Conservation (phyloP, 1,140 invertebrate genomes). For the Wiebesia pumilae region DNA sequence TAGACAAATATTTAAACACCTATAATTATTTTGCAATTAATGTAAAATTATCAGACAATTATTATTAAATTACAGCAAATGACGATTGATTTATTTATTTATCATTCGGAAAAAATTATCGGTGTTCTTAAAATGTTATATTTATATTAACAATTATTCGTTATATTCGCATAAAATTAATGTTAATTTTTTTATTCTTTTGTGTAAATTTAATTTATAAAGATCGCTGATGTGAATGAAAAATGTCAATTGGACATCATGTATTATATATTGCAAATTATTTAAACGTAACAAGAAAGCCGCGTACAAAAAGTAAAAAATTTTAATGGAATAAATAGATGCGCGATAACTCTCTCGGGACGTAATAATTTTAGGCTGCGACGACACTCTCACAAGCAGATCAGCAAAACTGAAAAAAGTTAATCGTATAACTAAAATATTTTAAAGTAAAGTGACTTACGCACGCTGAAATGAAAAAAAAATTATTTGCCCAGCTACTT, state of each 20-base stretch:
- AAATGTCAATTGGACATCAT: not conserved
- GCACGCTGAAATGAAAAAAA: not conserved
- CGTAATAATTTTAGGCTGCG: not conserved
- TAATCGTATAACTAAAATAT: not conserved
- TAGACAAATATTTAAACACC: not conserved
- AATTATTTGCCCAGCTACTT: not conserved
- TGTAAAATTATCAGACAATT: no score
- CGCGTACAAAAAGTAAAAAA: not conserved
- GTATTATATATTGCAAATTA: no score
- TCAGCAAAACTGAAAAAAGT: not conserved
- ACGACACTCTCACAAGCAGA: constrained; percentile 1
- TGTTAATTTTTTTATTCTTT: no score
- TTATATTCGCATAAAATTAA: no score
- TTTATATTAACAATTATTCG: no score
- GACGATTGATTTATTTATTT: no score
- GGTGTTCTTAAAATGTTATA: no score
- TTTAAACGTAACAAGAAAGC: not conserved
- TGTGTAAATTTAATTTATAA: no score
- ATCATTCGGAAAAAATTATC: no score
- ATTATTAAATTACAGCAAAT: no score
- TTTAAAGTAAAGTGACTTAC: not conserved
- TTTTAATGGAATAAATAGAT: not conserved
- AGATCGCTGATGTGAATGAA: not conserved
- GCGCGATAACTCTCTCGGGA: not conserved
- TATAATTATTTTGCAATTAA: no score